phyloP scores from a whole-genome alignment of 2,797 vertebrate genomes.

The Uromys caudimaculatus region DNA sequence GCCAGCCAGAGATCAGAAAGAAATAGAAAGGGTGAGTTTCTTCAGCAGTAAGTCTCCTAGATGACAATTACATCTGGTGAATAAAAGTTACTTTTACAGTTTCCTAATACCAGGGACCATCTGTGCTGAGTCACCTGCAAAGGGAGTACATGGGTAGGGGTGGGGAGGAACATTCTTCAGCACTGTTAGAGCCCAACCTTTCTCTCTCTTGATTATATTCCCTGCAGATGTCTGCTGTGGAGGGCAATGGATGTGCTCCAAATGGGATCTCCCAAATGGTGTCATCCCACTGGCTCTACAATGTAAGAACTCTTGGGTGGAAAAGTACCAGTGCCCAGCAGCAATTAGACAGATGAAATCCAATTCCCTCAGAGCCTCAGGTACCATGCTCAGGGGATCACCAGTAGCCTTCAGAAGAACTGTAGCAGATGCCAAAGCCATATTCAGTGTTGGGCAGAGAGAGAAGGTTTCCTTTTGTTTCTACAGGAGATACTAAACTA shows the following conservation, averaged over 20 bases:
- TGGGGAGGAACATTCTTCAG: neutral
- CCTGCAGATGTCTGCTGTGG: fast-evolving
- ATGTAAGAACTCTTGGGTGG: slow-evolving; percentile 53
- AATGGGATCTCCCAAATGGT: neutral
- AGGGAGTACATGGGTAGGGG: neutral
- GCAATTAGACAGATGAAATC: slow-evolving; percentile 13
- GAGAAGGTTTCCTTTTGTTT: neutral
- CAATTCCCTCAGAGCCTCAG: neutral
- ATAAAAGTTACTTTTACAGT: neutral
- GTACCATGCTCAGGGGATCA: neutral
- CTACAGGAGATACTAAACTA: neutral
- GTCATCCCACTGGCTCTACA: slow-evolving; percentile 64
- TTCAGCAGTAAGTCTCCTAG: neutral
- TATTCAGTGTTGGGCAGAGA: neutral
- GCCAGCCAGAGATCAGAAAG: neutral
- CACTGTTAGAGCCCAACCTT: neutral
- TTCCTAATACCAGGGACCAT: neutral
- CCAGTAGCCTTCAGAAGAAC: neutral
- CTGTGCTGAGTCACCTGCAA: slow-evolving; percentile 12
- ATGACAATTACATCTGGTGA: neutral
- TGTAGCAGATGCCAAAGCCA: neutral
- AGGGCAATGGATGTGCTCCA: slow-evolving; percentile 22
- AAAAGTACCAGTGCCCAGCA: slow-evolving; percentile 39
- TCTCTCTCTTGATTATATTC: neutral
- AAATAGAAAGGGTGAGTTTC: neutral